A percentile compares a stretch with the other conserved stretches of the same genome.
Evolutionary conservation across 2,888 invertebrate species (phyloP).

Genomic region (Trichopoda pennipes): DNA sequence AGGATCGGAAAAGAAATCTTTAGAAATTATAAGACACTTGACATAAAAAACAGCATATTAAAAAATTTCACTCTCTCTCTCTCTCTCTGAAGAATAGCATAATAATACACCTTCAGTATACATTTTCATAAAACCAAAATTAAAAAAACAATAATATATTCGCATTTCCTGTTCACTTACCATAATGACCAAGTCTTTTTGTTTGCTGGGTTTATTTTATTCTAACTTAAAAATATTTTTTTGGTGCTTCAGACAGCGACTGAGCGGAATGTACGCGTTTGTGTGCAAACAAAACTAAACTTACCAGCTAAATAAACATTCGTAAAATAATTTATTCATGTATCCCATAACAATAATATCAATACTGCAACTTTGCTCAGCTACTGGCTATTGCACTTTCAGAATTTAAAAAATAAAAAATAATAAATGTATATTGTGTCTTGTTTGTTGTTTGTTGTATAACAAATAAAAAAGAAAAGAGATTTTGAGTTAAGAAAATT

Average conservation of each 20-base stretch:
- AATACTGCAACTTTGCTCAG: conserved; percentile 37
- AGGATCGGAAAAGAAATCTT: too few relatives aligned
- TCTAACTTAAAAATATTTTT: conserved; percentile 23
- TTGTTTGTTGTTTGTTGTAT: neutral
- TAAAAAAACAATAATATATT: too few relatives aligned
- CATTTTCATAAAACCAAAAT: too few relatives aligned
- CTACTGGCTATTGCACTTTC: conserved; percentile 50
- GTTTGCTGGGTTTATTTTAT: conserved; percentile 7
- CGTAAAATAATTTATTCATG: conserved; percentile 11
- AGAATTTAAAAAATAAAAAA: conserved; percentile 27
- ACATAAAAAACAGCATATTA: too few relatives aligned
- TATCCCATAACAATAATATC: conserved; percentile 41
- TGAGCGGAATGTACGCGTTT: conserved; percentile 36
- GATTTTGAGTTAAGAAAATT: conserved; percentile 53
- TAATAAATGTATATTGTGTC: conserved; percentile 8
- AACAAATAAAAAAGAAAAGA: neutral
- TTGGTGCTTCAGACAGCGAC: conserved; percentile 33
- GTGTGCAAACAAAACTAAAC: conserved; percentile 3
- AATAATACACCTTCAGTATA: too few relatives aligned
- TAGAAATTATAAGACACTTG: too few relatives aligned
- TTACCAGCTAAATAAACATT: conserved; percentile 16
- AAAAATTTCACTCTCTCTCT: too few relatives aligned
- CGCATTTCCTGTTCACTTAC: too few relatives aligned
- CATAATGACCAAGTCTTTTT: too few relatives aligned
- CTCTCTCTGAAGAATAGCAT: too few relatives aligned